Conservation (phyloP, 2,888 invertebrate species). For the Tortrix viridana region DNA sequence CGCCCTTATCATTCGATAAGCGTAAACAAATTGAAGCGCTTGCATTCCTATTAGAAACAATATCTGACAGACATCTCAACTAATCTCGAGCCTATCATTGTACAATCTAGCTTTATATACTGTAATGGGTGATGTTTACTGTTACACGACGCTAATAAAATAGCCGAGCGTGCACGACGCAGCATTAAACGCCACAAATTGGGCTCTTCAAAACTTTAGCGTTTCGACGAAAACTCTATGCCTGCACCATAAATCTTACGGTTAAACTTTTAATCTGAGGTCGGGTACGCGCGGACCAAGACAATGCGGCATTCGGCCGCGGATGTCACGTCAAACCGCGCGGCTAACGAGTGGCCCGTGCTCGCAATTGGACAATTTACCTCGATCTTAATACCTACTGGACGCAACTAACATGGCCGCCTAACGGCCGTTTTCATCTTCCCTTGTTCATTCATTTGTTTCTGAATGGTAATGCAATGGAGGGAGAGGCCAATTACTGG, state of each 20-base stretch:
- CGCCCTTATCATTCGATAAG: constrained; percentile 13
- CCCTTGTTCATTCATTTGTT: constrained; percentile 19
- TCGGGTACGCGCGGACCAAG: constrained; percentile 75
- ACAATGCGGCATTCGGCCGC: constrained; percentile 76
- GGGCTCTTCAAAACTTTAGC: constrained; percentile 77
- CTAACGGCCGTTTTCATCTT: constrained; percentile 24
- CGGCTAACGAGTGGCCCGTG: constrained; percentile 81
- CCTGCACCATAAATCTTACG: constrained; percentile 74
- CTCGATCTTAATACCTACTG: constrained; percentile 67
- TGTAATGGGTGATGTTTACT: constrained; percentile 78
- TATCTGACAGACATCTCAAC: constrained; percentile 29
- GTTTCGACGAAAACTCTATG: constrained; percentile 73
- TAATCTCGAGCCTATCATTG: constrained; percentile 28
- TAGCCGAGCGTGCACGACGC: constrained; percentile 80
- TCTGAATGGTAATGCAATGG: constrained; percentile 7
- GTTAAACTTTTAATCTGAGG: constrained; percentile 77
- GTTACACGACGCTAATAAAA: constrained; percentile 82
- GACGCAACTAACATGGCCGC: constrained; percentile 72
- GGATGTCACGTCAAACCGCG: constrained; percentile 65
- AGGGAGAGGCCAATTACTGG: no score
- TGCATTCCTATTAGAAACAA: constrained; percentile 27
- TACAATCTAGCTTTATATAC: constrained; percentile 31
- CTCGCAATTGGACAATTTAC: constrained; percentile 81
- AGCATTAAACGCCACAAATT: constrained; percentile 78
- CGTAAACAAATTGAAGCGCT: constrained; percentile 21